Evolutionary conservation across 1,140 invertebrate species (phyloP).

Genomic region (Plutomurus gul): DNA sequence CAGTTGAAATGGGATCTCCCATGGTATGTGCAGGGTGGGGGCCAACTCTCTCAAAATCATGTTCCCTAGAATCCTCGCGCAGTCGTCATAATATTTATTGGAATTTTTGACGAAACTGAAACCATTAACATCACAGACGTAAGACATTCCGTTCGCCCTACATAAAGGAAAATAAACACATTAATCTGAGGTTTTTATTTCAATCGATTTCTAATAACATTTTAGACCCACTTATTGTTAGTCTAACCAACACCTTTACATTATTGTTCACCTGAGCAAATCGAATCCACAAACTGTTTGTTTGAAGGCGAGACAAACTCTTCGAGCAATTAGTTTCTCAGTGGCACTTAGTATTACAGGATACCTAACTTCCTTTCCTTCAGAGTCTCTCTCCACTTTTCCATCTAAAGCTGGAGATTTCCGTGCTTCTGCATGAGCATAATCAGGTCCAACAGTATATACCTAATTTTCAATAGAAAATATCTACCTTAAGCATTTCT

Average conservation of each 20-base stretch:
- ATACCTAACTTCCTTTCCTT: constrained; percentile 98
- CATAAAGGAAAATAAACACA: constrained; percentile 55
- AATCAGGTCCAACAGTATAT: constrained; percentile 95
- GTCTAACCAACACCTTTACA: too few species aligned
- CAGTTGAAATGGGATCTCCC: constrained; percentile 93
- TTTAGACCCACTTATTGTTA: neutral
- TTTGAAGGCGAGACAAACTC: constrained; percentile 97
- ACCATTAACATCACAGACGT: constrained; percentile 99
- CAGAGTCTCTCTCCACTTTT: constrained; percentile 96
- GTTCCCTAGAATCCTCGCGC: constrained; percentile 95
- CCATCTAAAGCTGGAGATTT: constrained; percentile 98
- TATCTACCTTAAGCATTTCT: too few species aligned
- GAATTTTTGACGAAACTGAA: constrained; percentile 99
- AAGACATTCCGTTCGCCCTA: constrained; percentile 96
- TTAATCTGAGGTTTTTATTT: too few species aligned
- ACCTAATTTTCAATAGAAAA: constrained; percentile 37
- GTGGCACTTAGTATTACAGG: constrained; percentile 93
- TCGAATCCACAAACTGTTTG: constrained; percentile 99
- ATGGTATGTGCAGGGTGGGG: constrained; percentile 93
- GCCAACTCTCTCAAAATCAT: constrained; percentile 91
- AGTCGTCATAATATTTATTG: constrained; percentile 99
- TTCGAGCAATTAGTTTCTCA: constrained; percentile 98
- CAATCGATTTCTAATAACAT: constrained; percentile 39
- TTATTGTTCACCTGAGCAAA: constrained; percentile 73
- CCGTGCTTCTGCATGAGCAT: constrained; percentile 97